phyloP scores from a whole-genome alignment of 2,113 vertebrate species.

The Prunella himalayana region DNA sequence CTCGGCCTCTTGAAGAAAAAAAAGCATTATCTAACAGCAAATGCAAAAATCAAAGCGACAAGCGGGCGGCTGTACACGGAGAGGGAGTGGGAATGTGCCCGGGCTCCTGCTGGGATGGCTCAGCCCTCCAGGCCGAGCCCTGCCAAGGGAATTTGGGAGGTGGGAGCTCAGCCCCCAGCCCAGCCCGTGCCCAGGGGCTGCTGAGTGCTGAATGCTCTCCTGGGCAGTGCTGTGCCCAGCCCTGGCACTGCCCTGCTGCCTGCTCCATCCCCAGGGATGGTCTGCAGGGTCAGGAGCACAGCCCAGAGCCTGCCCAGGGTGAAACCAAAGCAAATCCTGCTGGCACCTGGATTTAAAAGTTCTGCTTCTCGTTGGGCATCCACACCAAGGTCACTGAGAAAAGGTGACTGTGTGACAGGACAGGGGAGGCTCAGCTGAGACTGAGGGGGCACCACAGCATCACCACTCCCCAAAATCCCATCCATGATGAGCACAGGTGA shows the following conservation, averaged over 20 bases:
- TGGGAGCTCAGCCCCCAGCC: background rate
- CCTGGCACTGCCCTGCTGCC: background rate
- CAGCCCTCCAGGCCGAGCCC: background rate
- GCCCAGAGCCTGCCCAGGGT: background rate
- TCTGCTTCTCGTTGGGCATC: accelerated
- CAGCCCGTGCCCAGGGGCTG: background rate
- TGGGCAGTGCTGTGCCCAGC: accelerated
- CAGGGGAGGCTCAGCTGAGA: background rate
- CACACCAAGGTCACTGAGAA: accelerated
- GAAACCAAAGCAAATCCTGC: background rate
- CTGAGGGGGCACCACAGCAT: background rate
- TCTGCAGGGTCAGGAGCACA: background rate
- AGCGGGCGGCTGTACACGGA: background rate
- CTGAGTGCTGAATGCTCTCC: accelerated
- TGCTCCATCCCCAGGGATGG: background rate
- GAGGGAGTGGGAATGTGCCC: background rate
- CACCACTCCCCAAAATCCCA: background rate
- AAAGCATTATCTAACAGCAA: background rate
- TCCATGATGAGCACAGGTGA: accelerated
- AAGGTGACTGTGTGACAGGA: background rate
- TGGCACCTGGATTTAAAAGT: background rate
- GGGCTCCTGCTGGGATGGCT: background rate
- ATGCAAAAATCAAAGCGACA: background rate
- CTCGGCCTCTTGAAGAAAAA: background rate
- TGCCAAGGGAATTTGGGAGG: background rate